Evolutionary conservation across 2,797 vertebrate species (phyloP).

Genomic region (Acanthurus leucopareius): DNA sequence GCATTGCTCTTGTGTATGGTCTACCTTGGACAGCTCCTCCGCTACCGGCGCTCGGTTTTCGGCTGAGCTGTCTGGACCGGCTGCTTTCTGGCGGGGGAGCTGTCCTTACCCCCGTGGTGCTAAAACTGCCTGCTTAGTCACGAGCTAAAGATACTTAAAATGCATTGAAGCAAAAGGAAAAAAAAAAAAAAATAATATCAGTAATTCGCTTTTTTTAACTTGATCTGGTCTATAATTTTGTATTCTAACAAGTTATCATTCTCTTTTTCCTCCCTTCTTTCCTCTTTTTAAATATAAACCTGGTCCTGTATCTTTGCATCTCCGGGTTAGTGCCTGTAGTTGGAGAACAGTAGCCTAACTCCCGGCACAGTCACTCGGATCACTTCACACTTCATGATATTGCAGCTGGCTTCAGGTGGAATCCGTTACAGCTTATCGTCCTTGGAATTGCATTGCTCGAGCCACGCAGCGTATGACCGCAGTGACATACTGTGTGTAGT

Average conservation of each 20-base stretch:
- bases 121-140: conserved; percentile 70
- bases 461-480: conserved; percentile 5
- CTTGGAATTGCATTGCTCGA: conserved; percentile 50
- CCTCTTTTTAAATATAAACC: background rate
- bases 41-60: conserved; percentile 44
- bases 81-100: conserved; percentile 66
- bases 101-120: conserved; percentile 75
- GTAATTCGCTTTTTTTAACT: background rate
- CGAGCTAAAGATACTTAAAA: conserved; percentile 38
- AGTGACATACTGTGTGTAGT: conserved; percentile 19
- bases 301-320: conserved; percentile 9
- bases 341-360: background rate
- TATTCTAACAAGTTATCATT: background rate
- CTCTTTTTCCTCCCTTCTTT: accelerated
- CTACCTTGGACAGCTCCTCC: conserved; percentile 72
- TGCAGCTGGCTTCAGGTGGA: conserved; percentile 50
- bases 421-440: conserved; percentile 46
- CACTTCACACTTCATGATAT: conserved; percentile 33
- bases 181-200: background rate
- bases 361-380: conserved; percentile 39
- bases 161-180: background rate
- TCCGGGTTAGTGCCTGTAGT: conserved; percentile 13
- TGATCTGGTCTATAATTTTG: background rate
- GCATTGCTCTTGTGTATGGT: background rate
- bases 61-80: conserved; percentile 48